phyloP scores from a whole-genome alignment of 2,888 invertebrate species.

The Pterobdella sp. region DNA sequence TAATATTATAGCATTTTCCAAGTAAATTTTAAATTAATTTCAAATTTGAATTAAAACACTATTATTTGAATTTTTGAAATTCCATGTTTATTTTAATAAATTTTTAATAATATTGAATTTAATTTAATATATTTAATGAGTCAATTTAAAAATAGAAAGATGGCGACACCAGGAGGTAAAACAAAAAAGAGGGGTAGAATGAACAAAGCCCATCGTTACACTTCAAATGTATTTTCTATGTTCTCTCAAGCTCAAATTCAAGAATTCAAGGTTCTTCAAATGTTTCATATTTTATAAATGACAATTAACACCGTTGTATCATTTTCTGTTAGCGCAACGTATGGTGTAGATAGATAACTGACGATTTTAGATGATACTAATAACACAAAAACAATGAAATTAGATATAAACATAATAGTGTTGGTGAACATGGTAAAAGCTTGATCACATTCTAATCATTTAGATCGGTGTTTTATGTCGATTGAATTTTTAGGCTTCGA shows the following conservation, averaged over 20 bases:
- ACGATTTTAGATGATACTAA: not conserved
- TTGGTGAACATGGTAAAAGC: too few relatives aligned
- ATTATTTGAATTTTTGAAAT: too few relatives aligned
- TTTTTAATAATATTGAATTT: too few relatives aligned
- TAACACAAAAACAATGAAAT: not conserved
- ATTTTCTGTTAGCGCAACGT: not conserved
- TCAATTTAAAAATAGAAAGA: too few relatives aligned
- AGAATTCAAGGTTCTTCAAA: constrained; percentile 47
- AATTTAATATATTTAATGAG: too few relatives aligned
- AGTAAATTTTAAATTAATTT: too few relatives aligned
- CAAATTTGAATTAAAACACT: too few relatives aligned
- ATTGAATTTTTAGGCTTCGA: too few relatives aligned
- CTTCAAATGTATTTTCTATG: constrained; percentile 51
- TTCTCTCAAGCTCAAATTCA: constrained; percentile 51
- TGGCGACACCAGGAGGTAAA: constrained; percentile 44
- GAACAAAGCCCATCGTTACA: constrained; percentile 47
- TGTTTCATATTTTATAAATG: not conserved
- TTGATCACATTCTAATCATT: too few relatives aligned
- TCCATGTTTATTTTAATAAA: too few relatives aligned
- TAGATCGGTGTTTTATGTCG: too few relatives aligned
- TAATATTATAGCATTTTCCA: too few relatives aligned
- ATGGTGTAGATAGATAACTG: not conserved
- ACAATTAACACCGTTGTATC: not conserved
- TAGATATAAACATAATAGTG: not conserved
- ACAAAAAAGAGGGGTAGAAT: constrained; percentile 44